Evolutionary conservation across 2,888 invertebrate species (phyloP).

Genomic region (Pimpla rufipes): DNA sequence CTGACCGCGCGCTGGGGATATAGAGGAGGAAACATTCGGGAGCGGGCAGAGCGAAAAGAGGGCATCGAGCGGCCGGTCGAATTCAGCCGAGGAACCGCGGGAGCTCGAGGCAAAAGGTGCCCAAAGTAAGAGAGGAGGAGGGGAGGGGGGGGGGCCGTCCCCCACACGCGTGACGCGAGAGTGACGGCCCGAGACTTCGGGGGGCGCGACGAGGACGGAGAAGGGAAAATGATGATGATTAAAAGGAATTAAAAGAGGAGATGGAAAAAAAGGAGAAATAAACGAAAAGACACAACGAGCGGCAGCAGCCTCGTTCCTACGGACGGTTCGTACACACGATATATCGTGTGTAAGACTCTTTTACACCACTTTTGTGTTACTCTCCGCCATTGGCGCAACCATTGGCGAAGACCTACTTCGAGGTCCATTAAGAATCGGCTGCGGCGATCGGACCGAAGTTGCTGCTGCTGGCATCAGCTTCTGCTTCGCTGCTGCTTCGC

Average conservation of each 20-base stretch:
- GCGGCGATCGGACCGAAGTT: constrained; percentile 57
- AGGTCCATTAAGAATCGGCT: constrained; percentile 76
- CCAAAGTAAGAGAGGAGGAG: constrained; percentile 26
- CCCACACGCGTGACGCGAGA: constrained; percentile 10
- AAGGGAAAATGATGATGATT: constrained; percentile 33
- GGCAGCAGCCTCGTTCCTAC: constrained; percentile 34
- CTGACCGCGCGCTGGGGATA: not conserved
- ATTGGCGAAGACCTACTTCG: constrained; percentile 80
- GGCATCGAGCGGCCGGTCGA: constrained; percentile 9
- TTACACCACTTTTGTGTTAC: constrained; percentile 70
- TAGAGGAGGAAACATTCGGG: constrained; percentile 15
- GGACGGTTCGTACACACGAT: not conserved
- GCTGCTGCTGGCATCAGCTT: constrained; percentile 31
- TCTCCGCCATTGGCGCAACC: constrained; percentile 56
- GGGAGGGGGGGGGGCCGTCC: no score
- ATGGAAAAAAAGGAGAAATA: constrained; percentile 20
- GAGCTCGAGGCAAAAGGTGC: constrained; percentile 6
- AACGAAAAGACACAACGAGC: no score
- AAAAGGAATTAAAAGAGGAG: not conserved
- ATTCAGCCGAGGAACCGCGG: constrained; percentile 19
- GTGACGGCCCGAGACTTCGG: constrained; percentile 1
- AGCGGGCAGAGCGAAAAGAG: constrained; percentile 53
- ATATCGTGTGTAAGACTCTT: constrained; percentile 50
- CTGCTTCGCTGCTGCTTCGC: constrained; percentile 1
- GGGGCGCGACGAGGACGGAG: constrained; percentile 19